Evolutionary conservation across 2,113 vertebrate species (phyloP).

Genomic region (Pan paniscus): DNA sequence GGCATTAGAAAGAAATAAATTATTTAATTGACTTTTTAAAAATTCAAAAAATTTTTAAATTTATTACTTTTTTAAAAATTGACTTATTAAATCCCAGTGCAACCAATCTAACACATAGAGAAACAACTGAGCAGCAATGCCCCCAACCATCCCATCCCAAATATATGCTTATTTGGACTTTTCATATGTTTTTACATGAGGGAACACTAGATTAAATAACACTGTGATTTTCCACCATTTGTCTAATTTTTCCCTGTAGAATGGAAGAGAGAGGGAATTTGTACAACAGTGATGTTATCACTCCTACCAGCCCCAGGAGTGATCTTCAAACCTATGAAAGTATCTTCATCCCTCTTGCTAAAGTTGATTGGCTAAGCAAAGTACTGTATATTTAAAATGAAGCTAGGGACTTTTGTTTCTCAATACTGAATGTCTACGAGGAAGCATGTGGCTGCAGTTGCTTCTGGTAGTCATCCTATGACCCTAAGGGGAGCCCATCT

Average conservation of each 20-base stretch:
- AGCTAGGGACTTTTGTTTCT: background rate
- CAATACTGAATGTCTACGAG: background rate
- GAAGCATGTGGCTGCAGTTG: background rate
- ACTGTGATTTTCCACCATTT: background rate
- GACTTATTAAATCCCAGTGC: background rate
- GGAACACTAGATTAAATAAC: background rate
- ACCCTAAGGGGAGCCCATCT: background rate
- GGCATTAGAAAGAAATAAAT: slow-evolving; percentile 73
- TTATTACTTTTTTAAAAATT: background rate
- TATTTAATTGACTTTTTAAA: slow-evolving; percentile 44
- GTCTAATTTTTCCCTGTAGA: background rate
- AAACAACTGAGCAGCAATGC: background rate
- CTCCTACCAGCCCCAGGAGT: background rate
- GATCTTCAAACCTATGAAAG: background rate
- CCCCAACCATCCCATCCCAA: background rate
- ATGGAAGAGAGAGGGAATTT: background rate
- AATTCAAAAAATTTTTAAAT: too few species aligned
- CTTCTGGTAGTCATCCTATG: background rate
- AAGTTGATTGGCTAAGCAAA: background rate
- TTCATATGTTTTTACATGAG: background rate
- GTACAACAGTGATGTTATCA: background rate
- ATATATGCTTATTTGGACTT: background rate
- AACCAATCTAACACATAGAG: background rate
- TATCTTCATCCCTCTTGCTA: background rate
- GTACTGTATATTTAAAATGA: background rate